Evolutionary conservation across 2,888 invertebrate species (phyloP), one percentile per base, ranked within the genome.

Genomic region (Pelosia muscerda): DNA sequence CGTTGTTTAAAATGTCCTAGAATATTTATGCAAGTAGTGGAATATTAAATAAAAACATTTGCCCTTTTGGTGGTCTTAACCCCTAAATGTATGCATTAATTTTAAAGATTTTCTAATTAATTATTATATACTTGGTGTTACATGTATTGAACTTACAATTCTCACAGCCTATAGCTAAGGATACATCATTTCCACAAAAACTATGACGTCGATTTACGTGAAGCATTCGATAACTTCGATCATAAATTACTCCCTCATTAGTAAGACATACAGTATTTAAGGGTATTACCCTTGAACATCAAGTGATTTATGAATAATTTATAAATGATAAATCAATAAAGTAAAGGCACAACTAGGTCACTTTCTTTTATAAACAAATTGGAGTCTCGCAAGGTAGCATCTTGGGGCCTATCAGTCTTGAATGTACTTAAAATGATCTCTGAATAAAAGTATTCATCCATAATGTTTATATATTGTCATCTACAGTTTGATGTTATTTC

Each of bases 121-220:
- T 23, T 59, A 38, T 23, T 10, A 59, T 25, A 11, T 59, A 34
- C 10, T 3, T 59, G 59, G 59, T 59, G 38, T 59, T 59, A 25
- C 25, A 19, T 38, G 38, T 59, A 23, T 23, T 23, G 9, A 38
- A 38, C 34, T 59, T 23, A 23, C 25, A 54, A 59, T n/a, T 15
- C 59, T 59, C 59, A 59, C 59, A 59, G 59, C 38, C 59, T 25
- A 38, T 38, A 38, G 9, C 59, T 59, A 38, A 23, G 19, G 19
- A 25, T 59, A 59, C 38, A 59, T 34, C 59, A 38, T 6, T 34
- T 59, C 38, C 38, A 38, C 42, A 49, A 49, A n/a, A n/a, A 49
- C n/a, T 49, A 19, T 42, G 6, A 6, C n/a, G n/a, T n/a, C 28
- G 6, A 62, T 6, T n/a, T 28, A 0, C n/a, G 28, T 28, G 2